phyloP scores from a whole-genome alignment of 2,888 invertebrate genomes.

The Sesia apiformis region DNA sequence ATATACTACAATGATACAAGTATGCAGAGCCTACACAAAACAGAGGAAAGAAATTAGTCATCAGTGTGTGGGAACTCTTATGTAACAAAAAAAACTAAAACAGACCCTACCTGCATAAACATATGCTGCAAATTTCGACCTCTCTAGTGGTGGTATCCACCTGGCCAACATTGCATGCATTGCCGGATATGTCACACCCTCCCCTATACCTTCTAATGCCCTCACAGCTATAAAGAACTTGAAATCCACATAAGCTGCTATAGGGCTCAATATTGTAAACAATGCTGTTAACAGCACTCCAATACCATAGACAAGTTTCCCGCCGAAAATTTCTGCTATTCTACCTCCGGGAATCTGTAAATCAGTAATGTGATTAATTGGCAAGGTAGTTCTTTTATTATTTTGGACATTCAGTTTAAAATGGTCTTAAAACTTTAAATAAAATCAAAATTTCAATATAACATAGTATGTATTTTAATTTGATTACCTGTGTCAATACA shows the following conservation, averaged over 20 bases:
- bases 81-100: too few species aligned
- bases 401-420: too few species aligned
- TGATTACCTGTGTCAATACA: conserved; percentile 81
- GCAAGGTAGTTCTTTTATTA: too few species aligned
- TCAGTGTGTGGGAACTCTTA: too few species aligned
- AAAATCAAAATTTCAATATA: too few species aligned
- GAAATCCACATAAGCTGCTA: conserved; percentile 81
- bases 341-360: conserved; percentile 80
- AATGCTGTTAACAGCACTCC: conserved; percentile 87
- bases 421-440: too few species aligned
- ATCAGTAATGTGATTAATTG: neutral
- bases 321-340: conserved; percentile 89
- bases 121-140: conserved; percentile 91
- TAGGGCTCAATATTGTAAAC: conserved; percentile 87
- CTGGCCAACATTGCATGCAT: conserved; percentile 94
- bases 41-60: too few species aligned
- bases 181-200: conserved; percentile 94
- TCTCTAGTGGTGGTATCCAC: conserved; percentile 95
- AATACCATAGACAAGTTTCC: conserved; percentile 89
- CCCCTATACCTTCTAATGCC: conserved; percentile 87
- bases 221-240: conserved; percentile 83
- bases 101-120: conserved; percentile 82
- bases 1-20: too few species aligned
- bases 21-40: too few species aligned
- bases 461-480: neutral